Base-by-base conservation (phyloP, 92 coral and sea anemone species). In the Umimayanthus kanabou region DNA sequence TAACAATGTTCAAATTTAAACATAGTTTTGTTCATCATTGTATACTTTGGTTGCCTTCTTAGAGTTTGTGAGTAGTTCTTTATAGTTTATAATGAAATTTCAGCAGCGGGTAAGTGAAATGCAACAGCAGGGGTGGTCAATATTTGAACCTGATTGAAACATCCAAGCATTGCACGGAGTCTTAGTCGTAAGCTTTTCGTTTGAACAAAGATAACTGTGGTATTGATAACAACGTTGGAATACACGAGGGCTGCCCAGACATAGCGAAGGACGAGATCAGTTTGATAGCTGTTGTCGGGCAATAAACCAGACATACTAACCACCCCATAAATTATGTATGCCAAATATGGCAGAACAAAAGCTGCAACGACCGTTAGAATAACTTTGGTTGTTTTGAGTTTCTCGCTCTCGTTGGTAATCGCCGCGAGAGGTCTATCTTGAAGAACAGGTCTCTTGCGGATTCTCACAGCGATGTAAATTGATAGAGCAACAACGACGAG, bases 281-380 rank as follows among this genome's bases (percentile, higher is more conserved):
- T 73, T 30, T 30, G 43, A 73, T 2, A 37, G 77, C 43, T 30
- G 15, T 8, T 20, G 10, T 23, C 73, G 28, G 73, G 73, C 13
- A 67, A 67, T 5, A 67, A 20, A 20, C 73, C 43, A 11, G 49
- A 30, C 9, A 22, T 30, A 8, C 77, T 33, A 4, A 73, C 8
- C 47, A 30, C 9, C 30, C 77, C 77, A 43, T 33, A 73, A 1
- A 30, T 73, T 13, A 73, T 73, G 45, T 30, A 73, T 2, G 77
- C 77, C 25, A 73, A 73, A 73, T 73, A 73, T 33, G 77, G 77
- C 8, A 73, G 5, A 3, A 73, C 77, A 33, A 73, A 73, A 73
- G 77, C 47, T 16, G 20, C 49, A 33, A 73, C 47, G 33, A 30
- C 49, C 28, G 25, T 30, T 30, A 73, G 77, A 4, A 73, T 8